Evolutionary conservation across 1,140 invertebrate genomes (phyloP), one percentile per base, ranked within the genome.

Genomic region (Pomacea maculata): DNA sequence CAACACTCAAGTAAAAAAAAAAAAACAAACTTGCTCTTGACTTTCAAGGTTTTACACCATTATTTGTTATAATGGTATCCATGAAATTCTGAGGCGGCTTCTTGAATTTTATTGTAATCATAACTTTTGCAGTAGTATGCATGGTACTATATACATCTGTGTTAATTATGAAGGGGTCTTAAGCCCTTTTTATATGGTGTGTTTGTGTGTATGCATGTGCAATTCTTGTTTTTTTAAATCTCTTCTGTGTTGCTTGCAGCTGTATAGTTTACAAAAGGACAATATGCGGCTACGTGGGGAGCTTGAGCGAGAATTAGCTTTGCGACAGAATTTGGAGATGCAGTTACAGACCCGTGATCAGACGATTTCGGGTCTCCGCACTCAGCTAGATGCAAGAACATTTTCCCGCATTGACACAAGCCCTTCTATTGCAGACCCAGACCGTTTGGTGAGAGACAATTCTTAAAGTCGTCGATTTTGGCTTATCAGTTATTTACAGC

Each of bases 341-440:
- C 90, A 91, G 82, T 80, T 90, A 1, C 89, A 90, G 77, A 87
- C 86, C 76, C 90, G 90, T 78, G 89, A 90, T 68, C 89, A 91
- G 77, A 85, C 88, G 15, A 86, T 91, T 25, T 86, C 85, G 45
- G 87, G 86, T 78, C 80, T 90, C 5, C 85, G 86, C 67, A 84
- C 84, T 14, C 88, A 90, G 78, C 82, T 89, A 17, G 88, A 88
- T n/a, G 82, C 87, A 0, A 83, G 82, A 19, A 10, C 72, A 17
- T 75, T 78, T 76, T 61, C 57, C 57, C 82, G 70, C 83, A 85
- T 79, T 79, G 83, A 52, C 80, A 83, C 15, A 86, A 85, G 67
- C 84, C 83, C 61, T 80, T 75, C 73, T 83, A 84, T 17, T 82
- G 85, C 15, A 15, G 81, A 82, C 61, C 64, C 81, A 21, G 83